Evolutionary conservation across 2,888 invertebrate genomes (phyloP), one percentile per base, ranked within the genome.

Genomic region (Megalurothrips usitatus): DNA sequence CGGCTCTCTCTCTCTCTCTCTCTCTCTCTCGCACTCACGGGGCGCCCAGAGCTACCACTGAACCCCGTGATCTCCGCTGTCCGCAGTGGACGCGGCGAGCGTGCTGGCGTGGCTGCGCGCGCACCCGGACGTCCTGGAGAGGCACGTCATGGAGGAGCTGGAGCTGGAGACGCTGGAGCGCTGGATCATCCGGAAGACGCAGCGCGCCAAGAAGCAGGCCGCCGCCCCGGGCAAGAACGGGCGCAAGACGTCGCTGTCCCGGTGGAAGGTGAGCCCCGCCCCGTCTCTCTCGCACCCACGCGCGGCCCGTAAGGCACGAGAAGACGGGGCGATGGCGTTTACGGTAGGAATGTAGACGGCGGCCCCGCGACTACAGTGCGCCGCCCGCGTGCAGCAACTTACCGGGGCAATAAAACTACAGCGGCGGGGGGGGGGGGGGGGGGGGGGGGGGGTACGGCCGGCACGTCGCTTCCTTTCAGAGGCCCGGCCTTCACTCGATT

Each of bases 121-220:
- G 0, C 91, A 93, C 86, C 91, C 90, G 0, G 91, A 91, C 14
- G 92, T 92, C 85, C 87, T 94, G 83, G 93, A 93, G 83, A 87
- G 89, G 1, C 92, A 91, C 85, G 89, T 94, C 12, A 87, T 90
- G 84, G 89, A 92, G 34, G 89, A 91, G 82, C 89, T 94, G 23
- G 90, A 91, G 80, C 85, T 90, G 81, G 91, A 92, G 82, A 89
- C 90, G 80, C 84, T 94, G 80, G 92, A 93, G 86, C 87, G 90
- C 81, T 93, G 93, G 93, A 89, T 92, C 83, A 89, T 89, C 34
- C 88, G 90, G 79, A 87, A 89, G 82, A 90, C 90, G 6, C 90
- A 90, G 84, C 86, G 89, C 78, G 86, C 88, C 68, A 89, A 88
- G 84, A 89, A 89, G 84, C 85, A 85, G 78, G 9, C 17, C 6